Evolutionary conservation across 2,113 vertebrate genomes (phyloP), one percentile per base, ranked within the genome.

Genomic region (Vanacampus margaritifer): DNA sequence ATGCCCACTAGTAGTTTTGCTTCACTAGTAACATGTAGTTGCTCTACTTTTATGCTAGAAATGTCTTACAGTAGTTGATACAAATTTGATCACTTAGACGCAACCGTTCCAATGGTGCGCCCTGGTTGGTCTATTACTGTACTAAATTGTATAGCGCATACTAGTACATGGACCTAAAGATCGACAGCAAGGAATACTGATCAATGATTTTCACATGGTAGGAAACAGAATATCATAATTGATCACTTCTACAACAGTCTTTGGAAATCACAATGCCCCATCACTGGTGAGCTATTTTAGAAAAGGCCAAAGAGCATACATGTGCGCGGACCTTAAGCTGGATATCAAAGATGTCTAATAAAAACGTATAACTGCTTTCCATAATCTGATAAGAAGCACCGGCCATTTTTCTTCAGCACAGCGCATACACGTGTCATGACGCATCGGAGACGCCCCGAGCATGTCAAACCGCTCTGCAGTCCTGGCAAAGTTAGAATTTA

Each of bases 371-470:
- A n/a, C 21, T n/a, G 21, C 54, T 17, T 17, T 28, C 54, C 14
- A 26, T 28, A 57, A 17, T 57, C 70, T 65, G 82, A 79, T 72
- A 58, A 72, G 37, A 24, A 8, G 14, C 54, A 26, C n/a, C n/a
- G n/a, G n/a, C n/a, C n/a, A n/a, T n/a, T 24, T 41, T 58, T 65
- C 70, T 70, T 80, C 76, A 73, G 75, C 77, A 53, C 69, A 62
- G 65, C 61, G 43, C 43, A 50, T 56, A 67, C 67, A 69, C 71
- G 43, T 82, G 80, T 75, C 65, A 23, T 79, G 77, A 75, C 74
- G 59, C 65, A 57, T n/a, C 57, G 63, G 21, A 16, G 13, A 56
- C 53, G 13, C 24, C 53, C 14, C 53, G 11, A 26, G 53, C 53
- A 26, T 56, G 24, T 56, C 26, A 28, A 16, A 28, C 12, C 13